phyloP scores from a whole-genome alignment of 2,797 vertebrate species.

The Clarias fuscus region DNA sequence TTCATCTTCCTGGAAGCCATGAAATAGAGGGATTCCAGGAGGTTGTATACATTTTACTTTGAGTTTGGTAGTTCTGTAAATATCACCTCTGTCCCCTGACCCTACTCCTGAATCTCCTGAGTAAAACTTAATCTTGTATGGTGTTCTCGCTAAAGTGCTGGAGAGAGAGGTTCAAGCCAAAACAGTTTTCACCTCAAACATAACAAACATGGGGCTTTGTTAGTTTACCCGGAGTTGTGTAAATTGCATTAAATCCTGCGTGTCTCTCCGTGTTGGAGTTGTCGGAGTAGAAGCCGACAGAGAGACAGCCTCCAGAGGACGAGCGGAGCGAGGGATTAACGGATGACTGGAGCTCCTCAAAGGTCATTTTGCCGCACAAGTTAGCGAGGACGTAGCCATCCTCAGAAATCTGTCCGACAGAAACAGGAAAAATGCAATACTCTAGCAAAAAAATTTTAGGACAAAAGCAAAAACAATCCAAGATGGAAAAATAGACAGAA shows the following conservation, averaged over 20 bases:
- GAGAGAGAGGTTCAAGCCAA: background rate
- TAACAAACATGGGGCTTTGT: background rate
- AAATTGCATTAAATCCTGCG: constrained; percentile 88
- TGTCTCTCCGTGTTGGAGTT: constrained; percentile 85
- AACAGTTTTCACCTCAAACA: too few species aligned
- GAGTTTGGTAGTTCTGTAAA: background rate
- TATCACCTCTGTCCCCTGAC: too few species aligned
- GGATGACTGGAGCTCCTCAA: constrained; percentile 62
- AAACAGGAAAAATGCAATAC: background rate
- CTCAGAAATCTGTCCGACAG: constrained; percentile 64
- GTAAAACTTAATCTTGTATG: background rate
- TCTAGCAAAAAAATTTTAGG: too few species aligned
- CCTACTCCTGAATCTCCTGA: background rate
- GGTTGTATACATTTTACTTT: background rate
- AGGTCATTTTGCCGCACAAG: constrained; percentile 77
- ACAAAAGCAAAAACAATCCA: too few species aligned
- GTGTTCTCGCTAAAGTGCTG: too few species aligned
- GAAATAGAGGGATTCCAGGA: background rate
- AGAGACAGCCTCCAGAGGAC: constrained; percentile 73
- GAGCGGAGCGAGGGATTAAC: constrained; percentile 74
- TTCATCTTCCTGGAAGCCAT: background rate
- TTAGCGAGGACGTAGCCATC: constrained; percentile 58
- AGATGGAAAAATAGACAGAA: too few species aligned
- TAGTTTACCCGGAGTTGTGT: constrained; percentile 78
- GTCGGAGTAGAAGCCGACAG: constrained; percentile 81